Conservation (phyloP, 64 coral and sea anemone species). For the Anthopleura sola region DNA sequence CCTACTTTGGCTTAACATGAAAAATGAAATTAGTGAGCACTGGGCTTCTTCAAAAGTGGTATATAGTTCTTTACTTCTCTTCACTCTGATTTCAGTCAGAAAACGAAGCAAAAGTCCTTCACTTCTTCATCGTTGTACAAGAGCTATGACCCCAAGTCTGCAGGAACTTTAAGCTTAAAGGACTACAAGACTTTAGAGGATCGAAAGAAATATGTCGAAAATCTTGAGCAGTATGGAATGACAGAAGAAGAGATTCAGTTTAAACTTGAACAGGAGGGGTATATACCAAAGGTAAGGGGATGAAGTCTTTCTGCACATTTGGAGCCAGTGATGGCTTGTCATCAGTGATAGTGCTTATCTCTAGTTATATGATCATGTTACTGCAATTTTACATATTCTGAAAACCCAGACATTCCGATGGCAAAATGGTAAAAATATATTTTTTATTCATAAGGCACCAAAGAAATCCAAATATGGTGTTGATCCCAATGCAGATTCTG, state of each 20-base stretch:
- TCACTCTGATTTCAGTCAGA: slow-evolving; percentile 40
- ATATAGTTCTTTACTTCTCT: not conserved
- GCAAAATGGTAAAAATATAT: too few species aligned
- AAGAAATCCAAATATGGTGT: slow-evolving; percentile 65
- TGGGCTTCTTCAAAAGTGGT: too few species aligned
- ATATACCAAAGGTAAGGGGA: slow-evolving; percentile 55
- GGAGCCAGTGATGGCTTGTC: too few species aligned
- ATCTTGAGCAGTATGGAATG: slow-evolving; percentile 65
- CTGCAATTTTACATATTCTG: too few species aligned
- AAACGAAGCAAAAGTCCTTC: slow-evolving; percentile 72
- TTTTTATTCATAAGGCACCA: slow-evolving; percentile 53
- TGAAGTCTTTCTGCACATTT: too few species aligned
- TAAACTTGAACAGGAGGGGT: slow-evolving; percentile 74
- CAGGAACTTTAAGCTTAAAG: slow-evolving; percentile 57
- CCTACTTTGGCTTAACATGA: too few species aligned
- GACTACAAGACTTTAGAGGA: slow-evolving; percentile 74
- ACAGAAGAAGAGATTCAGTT: slow-evolving; percentile 91
- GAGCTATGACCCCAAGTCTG: slow-evolving; percentile 46
- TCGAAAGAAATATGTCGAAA: slow-evolving; percentile 53
- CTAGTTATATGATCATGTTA: too few species aligned
- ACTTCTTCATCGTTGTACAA: slow-evolving; percentile 62
- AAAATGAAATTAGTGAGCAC: too few species aligned
- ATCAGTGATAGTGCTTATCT: too few species aligned
- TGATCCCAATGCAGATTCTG: slow-evolving; percentile 62
- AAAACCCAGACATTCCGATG: too few species aligned